These are phyloP conservation scores for Watsonalla cultraria DNA, from an alignment of 2,888 invertebrate species.

Conservation along the genomic window DNA sequence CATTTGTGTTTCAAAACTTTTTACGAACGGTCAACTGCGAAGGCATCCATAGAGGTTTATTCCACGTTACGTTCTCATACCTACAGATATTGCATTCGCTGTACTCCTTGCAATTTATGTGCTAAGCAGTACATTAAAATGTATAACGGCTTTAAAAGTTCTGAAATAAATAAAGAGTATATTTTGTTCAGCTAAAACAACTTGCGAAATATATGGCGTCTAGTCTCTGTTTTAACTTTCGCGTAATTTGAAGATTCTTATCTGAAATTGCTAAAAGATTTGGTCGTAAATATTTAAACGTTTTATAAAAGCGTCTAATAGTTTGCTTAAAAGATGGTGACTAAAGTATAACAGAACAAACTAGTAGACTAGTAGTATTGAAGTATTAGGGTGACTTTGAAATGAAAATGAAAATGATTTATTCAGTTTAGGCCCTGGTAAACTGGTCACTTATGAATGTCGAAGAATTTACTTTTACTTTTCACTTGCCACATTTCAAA, in stretches of 20 bases:
- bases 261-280: no score
- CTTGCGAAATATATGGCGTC: not conserved
- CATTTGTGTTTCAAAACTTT: no score
- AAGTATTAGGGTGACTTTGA: no score
- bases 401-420: no score
- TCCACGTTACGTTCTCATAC: slow-evolving; percentile 1
- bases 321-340: no score
- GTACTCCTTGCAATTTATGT: slow-evolving; percentile 27
- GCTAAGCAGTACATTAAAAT: slow-evolving; percentile 34
- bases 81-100: slow-evolving; percentile 12
- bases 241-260: not conserved
- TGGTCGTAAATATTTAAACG: no score
- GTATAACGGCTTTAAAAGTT: slow-evolving; percentile 25
- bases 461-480: no score
- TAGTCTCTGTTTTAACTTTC: not conserved
- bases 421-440: no score
- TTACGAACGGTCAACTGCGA: not conserved
- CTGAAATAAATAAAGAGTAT: slow-evolving; percentile 9
- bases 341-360: no score
- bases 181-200: not conserved
- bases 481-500: no score
- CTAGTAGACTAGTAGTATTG: no score
- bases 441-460: no score
- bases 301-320: not conserved
- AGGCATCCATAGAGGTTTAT: not conserved